phyloP scores from a whole-genome alignment of 2,888 invertebrate genomes.

The Cecidostiba fungosa region DNA sequence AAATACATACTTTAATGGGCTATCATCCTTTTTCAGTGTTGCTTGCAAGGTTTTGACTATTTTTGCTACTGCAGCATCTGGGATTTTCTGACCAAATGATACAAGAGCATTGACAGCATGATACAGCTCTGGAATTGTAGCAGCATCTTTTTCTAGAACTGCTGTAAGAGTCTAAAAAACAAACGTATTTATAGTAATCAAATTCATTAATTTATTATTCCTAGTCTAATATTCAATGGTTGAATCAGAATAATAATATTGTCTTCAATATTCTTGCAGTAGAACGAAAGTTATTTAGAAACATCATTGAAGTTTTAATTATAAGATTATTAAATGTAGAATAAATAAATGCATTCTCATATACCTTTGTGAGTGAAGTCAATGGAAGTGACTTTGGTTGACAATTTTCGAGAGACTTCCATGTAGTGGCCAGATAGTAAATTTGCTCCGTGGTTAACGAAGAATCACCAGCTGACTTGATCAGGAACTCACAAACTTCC shows the following conservation, averaged over 20 bases:
- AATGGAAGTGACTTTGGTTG: slow-evolving; percentile 81
- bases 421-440: slow-evolving; percentile 86
- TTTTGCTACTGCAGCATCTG: slow-evolving; percentile 84
- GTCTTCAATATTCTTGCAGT: slow-evolving; percentile 72
- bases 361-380: slow-evolving; percentile 80
- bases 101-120: slow-evolving; percentile 87
- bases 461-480: slow-evolving; percentile 76
- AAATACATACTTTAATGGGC: slow-evolving; percentile 84
- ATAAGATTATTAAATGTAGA: slow-evolving; percentile 13
- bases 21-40: slow-evolving; percentile 92
- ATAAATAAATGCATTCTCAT: slow-evolving; percentile 47
- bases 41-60: slow-evolving; percentile 88
- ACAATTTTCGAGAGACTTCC: slow-evolving; percentile 83
- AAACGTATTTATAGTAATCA: slow-evolving; percentile 16
- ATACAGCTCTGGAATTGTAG: slow-evolving; percentile 87
- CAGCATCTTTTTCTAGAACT: slow-evolving; percentile 85
- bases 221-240: neutral
- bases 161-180: slow-evolving; percentile 79
- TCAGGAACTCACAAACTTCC: slow-evolving; percentile 80
- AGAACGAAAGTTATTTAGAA: slow-evolving; percentile 74
- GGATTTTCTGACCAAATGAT: slow-evolving; percentile 85
- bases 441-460: slow-evolving; percentile 79
- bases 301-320: slow-evolving; percentile 69
- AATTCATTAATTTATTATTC: neutral
- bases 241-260: slow-evolving; percentile 50